Evolutionary conservation across 2,888 invertebrate genomes (phyloP), one percentile per base, ranked within the genome.

Genomic region (Hypsopygia costalis): DNA sequence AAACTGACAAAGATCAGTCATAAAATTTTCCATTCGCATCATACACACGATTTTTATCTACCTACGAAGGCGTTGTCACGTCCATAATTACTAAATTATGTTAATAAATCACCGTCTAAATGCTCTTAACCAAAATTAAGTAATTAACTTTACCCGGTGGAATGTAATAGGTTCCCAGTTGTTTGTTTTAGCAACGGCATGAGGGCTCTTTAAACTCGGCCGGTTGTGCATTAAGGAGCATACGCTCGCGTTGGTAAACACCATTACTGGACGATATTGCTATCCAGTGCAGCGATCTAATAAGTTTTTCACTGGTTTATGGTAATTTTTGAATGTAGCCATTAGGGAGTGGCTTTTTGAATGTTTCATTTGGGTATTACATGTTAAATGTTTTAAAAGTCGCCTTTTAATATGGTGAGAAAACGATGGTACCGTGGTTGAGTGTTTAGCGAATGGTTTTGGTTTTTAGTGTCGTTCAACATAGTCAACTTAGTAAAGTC

Each of bases 81-180:
- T 63, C 58, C 60, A 52, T 76, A 76, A 78, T 75, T 70, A 73
- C 68, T 51, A 57, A 65, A 77, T 77, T 76, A 78, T 76, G 71
- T 57, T 76, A 75, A 78, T 80, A 79, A 81, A 81, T 81, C 73
- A 76, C 60, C 50, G 47, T 52, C 53, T 57, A 64, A 68, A 71
- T 72, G 69, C 66, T 63, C 66, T 73, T 72, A 70, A 70, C 69
- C 61, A 48, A 73, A 82, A 83, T 83, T 78, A 83, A 82, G 81
- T 81, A 78, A 82, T 83, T 81, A 81, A 76, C 62, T 62, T 64
- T 57, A 69, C 52, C 53, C 72, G 44, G 41, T 58, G 40, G 58
- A 69, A 64, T 78, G 64, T 57, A 63, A 68, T 62, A 62, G 44
- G 46, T 49, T 37, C 11, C 37, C 41, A 28, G 48, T 50, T 71